Base-by-base conservation (phyloP, 1,140 invertebrate genomes). In the Campoletis sonorensis region DNA sequence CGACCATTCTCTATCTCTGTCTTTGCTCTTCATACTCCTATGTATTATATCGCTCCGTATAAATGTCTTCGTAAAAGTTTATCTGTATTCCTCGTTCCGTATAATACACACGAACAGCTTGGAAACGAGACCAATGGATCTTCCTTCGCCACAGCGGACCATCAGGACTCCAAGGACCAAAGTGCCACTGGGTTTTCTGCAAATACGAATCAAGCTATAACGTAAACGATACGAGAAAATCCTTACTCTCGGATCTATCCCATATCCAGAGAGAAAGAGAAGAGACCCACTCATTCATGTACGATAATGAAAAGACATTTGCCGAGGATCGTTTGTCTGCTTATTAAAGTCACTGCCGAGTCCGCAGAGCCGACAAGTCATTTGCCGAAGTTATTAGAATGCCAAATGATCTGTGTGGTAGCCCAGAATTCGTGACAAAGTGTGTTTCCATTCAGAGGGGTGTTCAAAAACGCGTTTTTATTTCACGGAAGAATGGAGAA, bases 141-240 rank as follows among this genome's bases (percentile, higher is more conserved):
- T 64, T 64, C 54, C 75, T 64, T 77, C 54, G 75, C 75, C 75
- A 23, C 58, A 40, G 64, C 3, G 30, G 75, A 77, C 76, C 76
- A 67, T 78, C 58, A 33, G 33, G 58, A 45, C 54, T 78, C 11
- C 1, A 21, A 64, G 5, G 76, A 78, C 58, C 76, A 78, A 45
- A 78, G 76, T 78, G 76, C 76, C 76, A 78, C 58, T 64, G 76
- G 76, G 76, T 58, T 40, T 26, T 78, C 76, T 26, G 37, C 33
- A 61, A 78, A 78, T 64, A 61, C 54, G 75, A 26, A 70, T 70
- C 27, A 70, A 61, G 27, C 13, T 77, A 77, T 77, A 37, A 77
- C 37, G 40, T 30, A 77, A 77, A 77, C 75, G 51, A 77, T 77
- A 75, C 72, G 23, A n/a, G 15, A 4, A 70, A 33, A 70, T 33